Conservation (phyloP, 53 echinoderm and acorn worm genomes). For the Actinopyga echinites region DNA sequence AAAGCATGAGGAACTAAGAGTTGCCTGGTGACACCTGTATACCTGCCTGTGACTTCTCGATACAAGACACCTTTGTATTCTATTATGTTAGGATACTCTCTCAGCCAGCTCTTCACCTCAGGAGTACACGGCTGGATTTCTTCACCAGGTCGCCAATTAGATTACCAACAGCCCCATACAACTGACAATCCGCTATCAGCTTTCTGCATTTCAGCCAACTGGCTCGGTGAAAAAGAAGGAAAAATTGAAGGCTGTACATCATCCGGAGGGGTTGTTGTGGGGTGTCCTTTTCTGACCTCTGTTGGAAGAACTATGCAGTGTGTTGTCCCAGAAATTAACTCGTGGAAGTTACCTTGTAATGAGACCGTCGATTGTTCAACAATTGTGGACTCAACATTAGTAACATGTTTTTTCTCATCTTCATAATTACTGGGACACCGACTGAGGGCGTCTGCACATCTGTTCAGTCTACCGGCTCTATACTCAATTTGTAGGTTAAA, state of each 20-base stretch:
- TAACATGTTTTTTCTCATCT: too few species aligned
- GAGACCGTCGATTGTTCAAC: too few species aligned
- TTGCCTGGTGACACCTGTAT: neutral
- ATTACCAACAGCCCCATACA: conserved; percentile 44
- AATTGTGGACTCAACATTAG: too few species aligned
- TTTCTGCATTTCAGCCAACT: conserved; percentile 54
- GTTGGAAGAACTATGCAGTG: too few species aligned
- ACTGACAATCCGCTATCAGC: conserved; percentile 43
- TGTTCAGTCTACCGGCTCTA: conserved; percentile 27
- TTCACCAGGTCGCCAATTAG: conserved; percentile 53
- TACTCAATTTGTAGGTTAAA: conserved; percentile 34
- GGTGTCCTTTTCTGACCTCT: too few species aligned
- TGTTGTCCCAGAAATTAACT: too few species aligned
- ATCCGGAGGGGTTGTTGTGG: too few species aligned
- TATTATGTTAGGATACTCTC: conserved; percentile 21
- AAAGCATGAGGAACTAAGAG: conserved; percentile 4
- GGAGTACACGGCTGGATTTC: neutral
- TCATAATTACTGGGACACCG: conserved; percentile 18
- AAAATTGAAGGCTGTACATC: conserved; percentile 29
- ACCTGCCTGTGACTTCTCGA: conserved; percentile 29
- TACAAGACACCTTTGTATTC: conserved; percentile 57
- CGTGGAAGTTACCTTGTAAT: too few species aligned
- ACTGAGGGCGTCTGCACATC: conserved; percentile 54
- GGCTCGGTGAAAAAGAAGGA: conserved; percentile 49
- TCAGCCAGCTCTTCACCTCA: conserved; percentile 39